Percentiles rank a stretch among this genome's conserved stretches.
phyloP scores from a whole-genome alignment of 1,140 invertebrate species.

The Habropoda laboriosa region DNA sequence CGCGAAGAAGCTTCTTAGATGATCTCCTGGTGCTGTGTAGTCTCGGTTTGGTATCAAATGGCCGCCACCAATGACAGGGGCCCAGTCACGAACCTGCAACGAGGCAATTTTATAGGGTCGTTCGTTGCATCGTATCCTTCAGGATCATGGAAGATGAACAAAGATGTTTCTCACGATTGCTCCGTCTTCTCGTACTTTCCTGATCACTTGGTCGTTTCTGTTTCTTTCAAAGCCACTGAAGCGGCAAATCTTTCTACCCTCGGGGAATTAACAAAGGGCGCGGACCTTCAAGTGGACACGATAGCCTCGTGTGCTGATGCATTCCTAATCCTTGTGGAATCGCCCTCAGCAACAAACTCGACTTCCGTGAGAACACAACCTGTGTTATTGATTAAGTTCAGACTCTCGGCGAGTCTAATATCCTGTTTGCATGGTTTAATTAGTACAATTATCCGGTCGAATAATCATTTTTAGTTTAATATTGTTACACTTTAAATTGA shows the following conservation, averaged over 20 bases:
- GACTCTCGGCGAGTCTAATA: no score
- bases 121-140: no score
- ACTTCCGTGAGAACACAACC: constrained; percentile 13
- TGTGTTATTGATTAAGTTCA: no score
- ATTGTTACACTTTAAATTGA: no score
- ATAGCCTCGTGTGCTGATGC: constrained; percentile 59
- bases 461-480: no score
- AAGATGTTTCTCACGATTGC: background rate
- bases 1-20: constrained; percentile 39
- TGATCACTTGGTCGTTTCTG: constrained; percentile 71
- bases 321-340: constrained; percentile 62
- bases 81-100: constrained; percentile 29
- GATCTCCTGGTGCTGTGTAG: constrained; percentile 70
- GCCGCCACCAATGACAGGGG: constrained; percentile 66
- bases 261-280: constrained; percentile 78
- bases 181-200: constrained; percentile 66
- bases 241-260: constrained; percentile 79
- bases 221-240: constrained; percentile 80
- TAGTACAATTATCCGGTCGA: no score
- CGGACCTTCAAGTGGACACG: constrained; percentile 77
- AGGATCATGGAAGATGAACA: background rate
- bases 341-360: constrained; percentile 48
- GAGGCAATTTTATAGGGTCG: background rate
- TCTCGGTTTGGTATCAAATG: constrained; percentile 79
- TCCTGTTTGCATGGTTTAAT: no score